Base-by-base conservation (phyloP, 2,888 invertebrate species). In the Andrena bicolor region DNA sequence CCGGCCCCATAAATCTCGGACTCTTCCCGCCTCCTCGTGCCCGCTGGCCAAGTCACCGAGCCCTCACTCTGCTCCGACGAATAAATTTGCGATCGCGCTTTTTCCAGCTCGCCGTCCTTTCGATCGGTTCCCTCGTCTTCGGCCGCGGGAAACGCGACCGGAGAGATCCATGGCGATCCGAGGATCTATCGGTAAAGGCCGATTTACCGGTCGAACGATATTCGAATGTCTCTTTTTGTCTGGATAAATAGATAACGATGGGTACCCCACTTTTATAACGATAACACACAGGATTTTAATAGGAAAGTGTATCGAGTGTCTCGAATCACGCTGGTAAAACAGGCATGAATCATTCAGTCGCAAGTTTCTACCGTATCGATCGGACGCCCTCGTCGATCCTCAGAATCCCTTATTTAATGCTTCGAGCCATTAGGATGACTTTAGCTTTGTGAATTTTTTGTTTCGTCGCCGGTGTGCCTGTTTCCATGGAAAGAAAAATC, bases 1-100 rank as follows among this genome's bases (percentile, higher is more conserved):
- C 93, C 93, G 93, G 92, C 80, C 84, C 89, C 81, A 93, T 94
- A 94, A 94, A 93, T 94, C 92, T 91, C 63, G 65, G 81, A 74
- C 86, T 86, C 83, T 87, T 88, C 85, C 90, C 89, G 88, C 90
- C 90, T 89, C 84, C 88, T 88, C 83, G 87, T 86, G 83, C 80
- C 80, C 83, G 80, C 76, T 86, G 88, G 90, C 92, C 91, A 92
- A 91, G 88, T 90, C 88, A 90, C 85, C 82, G 68, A 68, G 76
- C 83, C 83, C 84, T 82, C 77, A 82, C 82, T 87, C 83, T 73
- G 72, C 68, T 56, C 78, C 82, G 78, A 83, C 65, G 83, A 84
- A 88, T 86, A 88, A 85, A 88, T 89, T 87, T 89, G 65, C 76
- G 74, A 85, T 53, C 77, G 51, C 53, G 30, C 80, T 83, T 87